Conservation (phyloP, 2,888 invertebrate species). For the Muscina levida region DNA sequence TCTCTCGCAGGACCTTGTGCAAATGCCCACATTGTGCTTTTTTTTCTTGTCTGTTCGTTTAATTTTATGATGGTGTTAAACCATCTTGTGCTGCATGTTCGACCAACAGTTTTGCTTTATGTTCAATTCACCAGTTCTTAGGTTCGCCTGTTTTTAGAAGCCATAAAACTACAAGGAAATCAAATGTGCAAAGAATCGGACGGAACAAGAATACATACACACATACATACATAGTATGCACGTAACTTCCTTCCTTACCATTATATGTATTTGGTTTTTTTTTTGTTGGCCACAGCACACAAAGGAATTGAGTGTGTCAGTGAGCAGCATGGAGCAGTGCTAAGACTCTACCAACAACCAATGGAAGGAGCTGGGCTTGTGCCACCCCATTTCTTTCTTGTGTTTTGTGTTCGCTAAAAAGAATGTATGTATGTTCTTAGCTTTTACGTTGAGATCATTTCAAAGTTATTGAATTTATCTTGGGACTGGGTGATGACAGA, state of each 20-base stretch:
- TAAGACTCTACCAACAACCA: no score
- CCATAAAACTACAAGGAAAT: constrained; percentile 32
- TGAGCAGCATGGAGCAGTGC: no score
- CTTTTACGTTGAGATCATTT: neutral
- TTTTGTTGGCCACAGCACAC: constrained; percentile 14
- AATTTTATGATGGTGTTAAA: constrained; percentile 42
- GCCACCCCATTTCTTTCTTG: no score
- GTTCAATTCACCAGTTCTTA: constrained; percentile 1
- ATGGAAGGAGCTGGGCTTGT: no score
- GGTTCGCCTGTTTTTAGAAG: constrained; percentile 39
- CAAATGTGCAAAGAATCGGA: neutral
- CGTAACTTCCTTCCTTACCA: constrained; percentile 27
- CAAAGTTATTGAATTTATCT: no score
- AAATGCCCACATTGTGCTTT: constrained; percentile 37
- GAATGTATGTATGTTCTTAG: no score
- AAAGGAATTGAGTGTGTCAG: constrained; percentile 17
- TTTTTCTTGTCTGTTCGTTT: constrained; percentile 6
- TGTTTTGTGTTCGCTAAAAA: no score
- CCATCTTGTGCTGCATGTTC: constrained; percentile 54
- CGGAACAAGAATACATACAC: neutral
- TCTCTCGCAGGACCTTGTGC: constrained; percentile 46
- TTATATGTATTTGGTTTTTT: neutral
- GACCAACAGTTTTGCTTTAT: neutral
- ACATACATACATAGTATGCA: constrained; percentile 1
- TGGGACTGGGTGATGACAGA: no score